Conservation (phyloP, 2,797 vertebrate genomes). For the Alca torda region DNA sequence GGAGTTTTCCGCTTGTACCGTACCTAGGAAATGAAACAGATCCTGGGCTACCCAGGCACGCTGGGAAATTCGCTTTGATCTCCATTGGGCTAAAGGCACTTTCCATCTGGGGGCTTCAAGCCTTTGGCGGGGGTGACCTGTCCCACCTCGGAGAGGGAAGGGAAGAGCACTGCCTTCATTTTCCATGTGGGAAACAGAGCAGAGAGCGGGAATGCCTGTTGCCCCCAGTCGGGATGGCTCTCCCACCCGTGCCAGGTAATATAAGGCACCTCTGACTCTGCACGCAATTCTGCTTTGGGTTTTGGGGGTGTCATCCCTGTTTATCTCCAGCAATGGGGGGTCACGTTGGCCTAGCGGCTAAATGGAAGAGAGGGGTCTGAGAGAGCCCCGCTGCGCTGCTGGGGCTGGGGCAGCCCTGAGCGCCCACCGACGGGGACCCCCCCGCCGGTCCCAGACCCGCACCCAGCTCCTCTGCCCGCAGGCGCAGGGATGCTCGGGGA, state of each 20-base stretch:
- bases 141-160: neutral
- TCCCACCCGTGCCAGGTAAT: accelerated
- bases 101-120: neutral
- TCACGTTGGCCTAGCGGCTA: accelerated
- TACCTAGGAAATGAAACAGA: constrained; percentile 39
- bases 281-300: neutral
- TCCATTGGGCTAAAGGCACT: neutral
- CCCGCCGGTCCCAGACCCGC: neutral
- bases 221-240: neutral
- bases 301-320: neutral
- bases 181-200: neutral
- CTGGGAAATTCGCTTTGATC: neutral
- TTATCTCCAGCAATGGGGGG: neutral
- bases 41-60: neutral
- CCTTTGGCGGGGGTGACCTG: neutral
- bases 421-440: neutral
- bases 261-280: neutral
- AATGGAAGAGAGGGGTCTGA: neutral
- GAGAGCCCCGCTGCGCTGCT: neutral
- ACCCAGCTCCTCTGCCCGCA: neutral
- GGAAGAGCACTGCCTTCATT: neutral
- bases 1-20: neutral
- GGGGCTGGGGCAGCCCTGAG: neutral
- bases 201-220: accelerated
- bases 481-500: neutral